Percentiles rank a stretch among this genome's conserved stretches.
Conservation (phyloP, 2,113 vertebrate species). For the Charadrius vociferus region DNA sequence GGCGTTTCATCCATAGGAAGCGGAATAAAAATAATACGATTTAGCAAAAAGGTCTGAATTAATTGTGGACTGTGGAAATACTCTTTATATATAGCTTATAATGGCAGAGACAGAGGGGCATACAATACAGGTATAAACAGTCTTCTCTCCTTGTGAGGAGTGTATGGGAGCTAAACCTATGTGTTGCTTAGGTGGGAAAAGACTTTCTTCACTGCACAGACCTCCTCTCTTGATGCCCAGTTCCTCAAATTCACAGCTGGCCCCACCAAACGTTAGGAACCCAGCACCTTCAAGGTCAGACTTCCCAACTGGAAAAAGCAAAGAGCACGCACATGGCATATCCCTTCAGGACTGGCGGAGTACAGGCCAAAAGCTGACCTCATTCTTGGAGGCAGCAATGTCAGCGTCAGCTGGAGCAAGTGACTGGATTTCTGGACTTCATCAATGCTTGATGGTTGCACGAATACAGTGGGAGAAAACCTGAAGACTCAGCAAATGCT, state of each 20-base stretch:
- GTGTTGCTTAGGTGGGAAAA: not conserved
- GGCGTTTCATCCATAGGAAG: not conserved
- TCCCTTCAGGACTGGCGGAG: not conserved
- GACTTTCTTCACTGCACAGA: not conserved
- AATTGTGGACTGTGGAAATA: not conserved
- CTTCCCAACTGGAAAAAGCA: not conserved
- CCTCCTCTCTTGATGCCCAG: not conserved
- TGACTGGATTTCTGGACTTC: not conserved
- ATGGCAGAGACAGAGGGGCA: not conserved
- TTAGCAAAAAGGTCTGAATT: not conserved
- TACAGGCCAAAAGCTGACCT: not conserved
- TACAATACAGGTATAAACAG: not conserved
- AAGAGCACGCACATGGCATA: accelerated
- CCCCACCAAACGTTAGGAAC: not conserved
- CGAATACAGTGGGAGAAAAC: not conserved
- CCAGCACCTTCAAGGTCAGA: not conserved
- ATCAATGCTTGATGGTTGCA: not conserved
- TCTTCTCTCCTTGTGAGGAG: not conserved
- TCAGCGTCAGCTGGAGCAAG: not conserved
- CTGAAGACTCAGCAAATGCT: not conserved
- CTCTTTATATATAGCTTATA: not conserved
- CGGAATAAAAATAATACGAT: not conserved
- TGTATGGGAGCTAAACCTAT: not conserved
- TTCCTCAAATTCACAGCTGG: not conserved
- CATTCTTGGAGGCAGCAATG: not conserved